Evolutionary conservation across 2,888 invertebrate genomes (phyloP).

Genomic region (Nomada ruficornis): DNA sequence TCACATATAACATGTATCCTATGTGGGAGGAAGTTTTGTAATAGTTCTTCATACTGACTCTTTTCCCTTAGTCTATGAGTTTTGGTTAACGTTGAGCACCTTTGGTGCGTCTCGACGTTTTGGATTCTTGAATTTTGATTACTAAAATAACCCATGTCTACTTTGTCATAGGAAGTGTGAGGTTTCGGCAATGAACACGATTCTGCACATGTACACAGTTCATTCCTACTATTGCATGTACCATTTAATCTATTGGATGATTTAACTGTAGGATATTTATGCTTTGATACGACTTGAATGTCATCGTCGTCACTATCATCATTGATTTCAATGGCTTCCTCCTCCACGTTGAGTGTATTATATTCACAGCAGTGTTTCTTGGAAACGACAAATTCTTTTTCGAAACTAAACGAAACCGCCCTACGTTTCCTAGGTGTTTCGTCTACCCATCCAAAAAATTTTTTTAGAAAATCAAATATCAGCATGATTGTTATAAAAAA

Average conservation of each 20-base stretch:
- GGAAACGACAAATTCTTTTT: constrained; percentile 60
- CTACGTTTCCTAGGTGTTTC: constrained; percentile 74
- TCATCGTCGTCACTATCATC: constrained; percentile 68
- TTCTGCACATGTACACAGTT: constrained; percentile 32
- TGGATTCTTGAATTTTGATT: constrained; percentile 21
- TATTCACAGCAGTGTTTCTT: constrained; percentile 71
- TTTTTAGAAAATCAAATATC: constrained; percentile 76
- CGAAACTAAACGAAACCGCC: constrained; percentile 58
- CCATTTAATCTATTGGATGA: constrained; percentile 63
- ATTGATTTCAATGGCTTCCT: constrained; percentile 57
- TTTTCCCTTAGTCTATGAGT: constrained; percentile 74
- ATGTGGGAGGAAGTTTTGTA: constrained; percentile 73
- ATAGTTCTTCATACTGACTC: constrained; percentile 75
- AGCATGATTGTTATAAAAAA: constrained; percentile 49
- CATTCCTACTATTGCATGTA: constrained; percentile 44
- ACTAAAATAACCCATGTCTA: constrained; percentile 31
- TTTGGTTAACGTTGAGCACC: constrained; percentile 66
- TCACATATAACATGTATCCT: constrained; percentile 64
- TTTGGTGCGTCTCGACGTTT: constrained; percentile 23
- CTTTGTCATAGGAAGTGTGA: constrained; percentile 21
- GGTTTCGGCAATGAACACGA: constrained; percentile 34
- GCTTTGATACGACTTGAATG: constrained; percentile 63
- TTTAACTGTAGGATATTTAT: constrained; percentile 47
- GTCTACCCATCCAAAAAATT: constrained; percentile 75
- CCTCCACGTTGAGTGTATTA: constrained; percentile 25